Percentiles rank a stretch among this genome's conserved stretches.
Conservation (phyloP, 2,888 invertebrate species). For the Parapristionchus giblindavisi region DNA sequence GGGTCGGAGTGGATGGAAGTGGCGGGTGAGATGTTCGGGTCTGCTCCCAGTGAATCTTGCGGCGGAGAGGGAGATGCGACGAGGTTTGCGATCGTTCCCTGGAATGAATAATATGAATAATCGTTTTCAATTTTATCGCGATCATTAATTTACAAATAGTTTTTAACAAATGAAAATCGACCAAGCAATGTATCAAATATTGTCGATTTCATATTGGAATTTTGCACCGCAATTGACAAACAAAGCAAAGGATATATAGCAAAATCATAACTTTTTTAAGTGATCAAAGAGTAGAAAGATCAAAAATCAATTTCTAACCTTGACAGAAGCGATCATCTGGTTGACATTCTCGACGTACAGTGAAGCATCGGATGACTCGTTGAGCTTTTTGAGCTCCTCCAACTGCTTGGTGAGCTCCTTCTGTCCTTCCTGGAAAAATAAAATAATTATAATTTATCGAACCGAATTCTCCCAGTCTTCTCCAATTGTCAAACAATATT, state of each 20-base stretch:
- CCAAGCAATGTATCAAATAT: no score
- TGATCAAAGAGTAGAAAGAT: no score
- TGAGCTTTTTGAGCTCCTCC: conserved; percentile 31
- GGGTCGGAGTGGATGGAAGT: conserved; percentile 26
- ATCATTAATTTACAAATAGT: neutral
- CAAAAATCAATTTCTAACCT: neutral
- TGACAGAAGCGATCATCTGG: conserved; percentile 28
- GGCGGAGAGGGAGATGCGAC: conserved; percentile 11
- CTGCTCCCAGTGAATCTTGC: neutral
- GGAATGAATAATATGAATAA: neutral
- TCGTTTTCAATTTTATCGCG: neutral
- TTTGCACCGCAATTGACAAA: no score
- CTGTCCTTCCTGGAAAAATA: conserved; percentile 32
- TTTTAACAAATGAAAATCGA: no score
- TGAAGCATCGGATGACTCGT: conserved; percentile 26
- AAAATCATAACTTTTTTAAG: neutral
- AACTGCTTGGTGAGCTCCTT: conserved; percentile 17
- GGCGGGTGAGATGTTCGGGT: neutral
- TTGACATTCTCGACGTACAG: conserved; percentile 34
- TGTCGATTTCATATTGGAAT: no score
- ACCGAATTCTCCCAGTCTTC: no score
- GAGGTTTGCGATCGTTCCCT: conserved; percentile 33
- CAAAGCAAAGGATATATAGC: neutral
- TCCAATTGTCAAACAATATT: no score
- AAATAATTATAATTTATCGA: no score